Evolutionary conservation across 2,888 invertebrate species (phyloP).

Genomic region (Xylota segnis): DNA sequence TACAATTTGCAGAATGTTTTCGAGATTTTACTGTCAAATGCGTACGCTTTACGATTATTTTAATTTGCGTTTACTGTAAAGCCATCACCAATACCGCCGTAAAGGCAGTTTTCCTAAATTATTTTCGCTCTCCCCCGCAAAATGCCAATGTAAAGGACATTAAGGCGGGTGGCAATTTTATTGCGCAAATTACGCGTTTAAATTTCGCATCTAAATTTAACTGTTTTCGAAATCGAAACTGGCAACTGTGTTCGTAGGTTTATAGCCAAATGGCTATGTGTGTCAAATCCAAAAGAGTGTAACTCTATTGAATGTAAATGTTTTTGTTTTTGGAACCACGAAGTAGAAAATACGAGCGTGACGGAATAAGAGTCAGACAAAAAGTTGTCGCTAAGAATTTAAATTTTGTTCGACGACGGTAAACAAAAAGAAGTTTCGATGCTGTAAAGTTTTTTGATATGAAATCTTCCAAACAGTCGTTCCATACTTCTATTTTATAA

Average conservation of each 20-base stretch:
- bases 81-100: conserved; percentile 34
- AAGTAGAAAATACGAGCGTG: neutral
- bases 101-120: conserved; percentile 44
- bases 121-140: conserved; percentile 47
- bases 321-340: neutral
- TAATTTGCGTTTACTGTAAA: conserved; percentile 51
- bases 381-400: too few species aligned
- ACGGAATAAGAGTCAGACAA: too few species aligned
- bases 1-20: conserved; percentile 45
- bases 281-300: neutral
- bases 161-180: conserved; percentile 59
- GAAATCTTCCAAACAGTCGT: too few species aligned
- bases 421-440: too few species aligned
- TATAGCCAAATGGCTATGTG: neutral
- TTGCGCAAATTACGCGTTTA: conserved; percentile 51
- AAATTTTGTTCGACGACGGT: too few species aligned
- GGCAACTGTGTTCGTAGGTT: neutral
- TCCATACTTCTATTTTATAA: too few species aligned
- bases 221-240: conserved; percentile 49
- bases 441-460: too few species aligned
- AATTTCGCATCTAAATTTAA: conserved; percentile 51
- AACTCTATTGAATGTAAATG: neutral
- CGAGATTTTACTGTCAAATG: conserved; percentile 60
- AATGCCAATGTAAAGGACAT: conserved; percentile 56
- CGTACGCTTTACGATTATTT: conserved; percentile 57